A percentile compares a stretch with the other conserved stretches of the same genome.
These are phyloP conservation scores for Chalcis sispes DNA, from an alignment of 2,888 invertebrate species.

Conservation along the genomic window DNA sequence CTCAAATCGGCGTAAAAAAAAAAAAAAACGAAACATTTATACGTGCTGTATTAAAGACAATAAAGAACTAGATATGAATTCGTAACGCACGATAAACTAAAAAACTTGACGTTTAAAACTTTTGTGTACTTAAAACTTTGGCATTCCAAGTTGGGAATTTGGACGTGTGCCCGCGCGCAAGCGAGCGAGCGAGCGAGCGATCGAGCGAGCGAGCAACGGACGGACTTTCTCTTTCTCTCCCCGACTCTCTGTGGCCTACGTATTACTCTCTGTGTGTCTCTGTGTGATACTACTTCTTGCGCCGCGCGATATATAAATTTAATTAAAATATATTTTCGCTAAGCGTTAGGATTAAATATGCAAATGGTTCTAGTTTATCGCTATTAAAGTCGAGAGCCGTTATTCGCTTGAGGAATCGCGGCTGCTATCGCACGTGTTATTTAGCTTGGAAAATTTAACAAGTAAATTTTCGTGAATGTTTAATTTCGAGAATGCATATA, in stretches of 20 bases:
- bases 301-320: slow-evolving; percentile 28
- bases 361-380: slow-evolving; percentile 1
- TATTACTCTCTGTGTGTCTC: not conserved
- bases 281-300: not conserved
- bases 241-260: not conserved
- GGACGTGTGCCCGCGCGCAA: slow-evolving; percentile 27
- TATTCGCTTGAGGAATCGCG: not conserved
- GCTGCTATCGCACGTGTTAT: no score
- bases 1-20: no score
- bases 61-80: no score
- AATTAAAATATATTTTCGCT: slow-evolving; percentile 46
- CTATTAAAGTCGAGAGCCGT: not conserved
- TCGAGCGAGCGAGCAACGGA: no score
- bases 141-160: slow-evolving; percentile 19
- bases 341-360: slow-evolving; percentile 8
- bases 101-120: no score
- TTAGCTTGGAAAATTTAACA: no score
- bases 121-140: not conserved
- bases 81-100: no score
- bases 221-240: not conserved
- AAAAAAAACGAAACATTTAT: no score
- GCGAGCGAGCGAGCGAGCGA: no score
- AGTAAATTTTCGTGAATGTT: no score
- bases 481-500: no score
- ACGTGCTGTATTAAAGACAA: no score